phyloP scores from a whole-genome alignment of 2,797 vertebrate genomes.

The Manis crassicaudata region DNA sequence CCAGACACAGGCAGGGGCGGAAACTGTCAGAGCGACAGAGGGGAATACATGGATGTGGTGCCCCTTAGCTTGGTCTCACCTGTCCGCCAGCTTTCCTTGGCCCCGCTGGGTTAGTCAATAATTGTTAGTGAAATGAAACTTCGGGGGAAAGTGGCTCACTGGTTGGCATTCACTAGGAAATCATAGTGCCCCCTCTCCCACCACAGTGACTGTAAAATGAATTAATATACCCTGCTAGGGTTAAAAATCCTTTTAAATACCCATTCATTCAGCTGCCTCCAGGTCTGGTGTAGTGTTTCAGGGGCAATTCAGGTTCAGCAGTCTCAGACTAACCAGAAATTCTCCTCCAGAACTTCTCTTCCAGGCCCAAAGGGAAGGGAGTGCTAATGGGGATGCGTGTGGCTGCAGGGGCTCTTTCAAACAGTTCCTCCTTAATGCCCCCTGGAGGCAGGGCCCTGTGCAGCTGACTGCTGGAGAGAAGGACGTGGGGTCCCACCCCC shows the following conservation, averaged over 20 bases:
- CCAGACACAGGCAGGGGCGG: background rate
- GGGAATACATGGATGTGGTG: background rate
- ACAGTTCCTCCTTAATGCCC: background rate
- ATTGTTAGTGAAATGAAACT: background rate
- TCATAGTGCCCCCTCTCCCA: background rate
- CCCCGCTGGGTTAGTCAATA: background rate
- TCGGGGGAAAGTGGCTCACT: too few relatives aligned
- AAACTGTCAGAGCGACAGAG: background rate
- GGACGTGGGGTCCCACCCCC: background rate
- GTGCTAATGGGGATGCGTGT: background rate
- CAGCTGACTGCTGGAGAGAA: background rate
- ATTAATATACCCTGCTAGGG: background rate
- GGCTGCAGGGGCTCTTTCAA: background rate
- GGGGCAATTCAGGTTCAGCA: background rate
- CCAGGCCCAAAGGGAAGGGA: background rate
- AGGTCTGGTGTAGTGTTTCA: background rate
- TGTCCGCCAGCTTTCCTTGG: background rate
- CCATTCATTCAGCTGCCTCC: background rate
- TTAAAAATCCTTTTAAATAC: background rate
- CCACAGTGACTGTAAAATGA: background rate
- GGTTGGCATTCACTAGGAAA: background rate
- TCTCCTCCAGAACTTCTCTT: background rate
- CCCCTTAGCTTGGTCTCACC: background rate
- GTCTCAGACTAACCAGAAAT: background rate
- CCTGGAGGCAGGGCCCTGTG: background rate